Conservation (phyloP, 2,888 invertebrate species). For the Nowickia ferox region DNA sequence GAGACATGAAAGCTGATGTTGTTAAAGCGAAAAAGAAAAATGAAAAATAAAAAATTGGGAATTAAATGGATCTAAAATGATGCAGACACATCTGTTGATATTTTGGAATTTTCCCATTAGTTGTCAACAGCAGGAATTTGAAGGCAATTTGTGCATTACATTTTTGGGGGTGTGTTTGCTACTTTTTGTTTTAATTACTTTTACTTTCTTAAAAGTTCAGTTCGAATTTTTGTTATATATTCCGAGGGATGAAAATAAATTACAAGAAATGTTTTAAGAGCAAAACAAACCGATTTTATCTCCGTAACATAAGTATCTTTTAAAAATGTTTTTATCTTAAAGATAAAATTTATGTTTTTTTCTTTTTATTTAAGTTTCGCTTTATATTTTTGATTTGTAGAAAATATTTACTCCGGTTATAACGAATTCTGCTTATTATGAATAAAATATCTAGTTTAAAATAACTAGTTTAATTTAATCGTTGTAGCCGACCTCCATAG, state of each 20-base stretch:
- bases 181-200: background rate
- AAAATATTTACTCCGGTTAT: too few species aligned
- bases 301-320: too few species aligned
- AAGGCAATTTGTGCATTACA: background rate
- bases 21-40: background rate
- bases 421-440: too few species aligned
- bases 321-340: too few species aligned
- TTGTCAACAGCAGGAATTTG: background rate
- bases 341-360: too few species aligned
- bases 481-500: too few species aligned
- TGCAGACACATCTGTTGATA: slow-evolving; percentile 3
- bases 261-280: too few species aligned
- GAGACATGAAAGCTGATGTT: slow-evolving; percentile 5
- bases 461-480: too few species aligned
- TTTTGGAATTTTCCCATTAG: slow-evolving; percentile 16
- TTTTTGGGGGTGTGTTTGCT: background rate
- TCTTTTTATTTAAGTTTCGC: too few species aligned
- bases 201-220: background rate
- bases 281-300: too few species aligned
- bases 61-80: background rate
- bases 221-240: background rate
- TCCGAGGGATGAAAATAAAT: background rate
- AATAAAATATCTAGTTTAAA: too few species aligned
- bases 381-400: too few species aligned
- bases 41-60: background rate